These are phyloP conservation scores for Todus mexicanus DNA, from an alignment of 2,797 vertebrate species.

Conservation along the genomic window DNA sequence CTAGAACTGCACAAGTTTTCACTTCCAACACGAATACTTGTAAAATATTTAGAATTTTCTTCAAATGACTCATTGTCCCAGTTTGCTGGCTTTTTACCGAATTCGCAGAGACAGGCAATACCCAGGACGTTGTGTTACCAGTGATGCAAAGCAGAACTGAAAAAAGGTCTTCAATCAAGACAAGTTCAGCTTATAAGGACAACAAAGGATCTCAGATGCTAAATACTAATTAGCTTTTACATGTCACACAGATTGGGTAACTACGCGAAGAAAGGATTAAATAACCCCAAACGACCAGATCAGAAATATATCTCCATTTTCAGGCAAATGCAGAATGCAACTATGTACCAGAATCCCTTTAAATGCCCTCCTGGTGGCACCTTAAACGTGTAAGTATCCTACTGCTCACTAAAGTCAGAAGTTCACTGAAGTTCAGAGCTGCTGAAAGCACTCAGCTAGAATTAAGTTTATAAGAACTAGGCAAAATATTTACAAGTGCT, in stretches of 20 bases:
- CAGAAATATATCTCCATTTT: not conserved
- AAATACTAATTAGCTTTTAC: not conserved
- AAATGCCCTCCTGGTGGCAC: not conserved
- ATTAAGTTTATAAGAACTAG: constrained; percentile 6
- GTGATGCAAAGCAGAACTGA: not conserved
- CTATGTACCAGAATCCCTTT: not conserved
- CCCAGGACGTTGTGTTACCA: not conserved
- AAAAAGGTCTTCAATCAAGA: not conserved
- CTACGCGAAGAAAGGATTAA: not conserved
- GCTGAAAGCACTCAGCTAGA: not conserved
- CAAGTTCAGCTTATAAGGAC: not conserved
- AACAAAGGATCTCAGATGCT: not conserved
- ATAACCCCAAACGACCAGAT: not conserved
- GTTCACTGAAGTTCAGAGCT: not conserved
- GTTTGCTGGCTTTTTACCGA: not conserved
- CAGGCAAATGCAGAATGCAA: not conserved
- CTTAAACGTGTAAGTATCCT: not conserved
- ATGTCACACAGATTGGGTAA: not conserved
- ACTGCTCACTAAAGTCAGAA: not conserved
- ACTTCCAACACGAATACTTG: not conserved
- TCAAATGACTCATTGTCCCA: not conserved
- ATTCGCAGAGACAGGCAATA: not conserved
- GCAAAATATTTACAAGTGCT: constrained; percentile 36
- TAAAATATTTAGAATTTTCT: not conserved
- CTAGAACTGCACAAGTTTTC: not conserved